Base-by-base conservation (phyloP, 2,113 vertebrate genomes). In the Proterorhinus semilunaris region DNA sequence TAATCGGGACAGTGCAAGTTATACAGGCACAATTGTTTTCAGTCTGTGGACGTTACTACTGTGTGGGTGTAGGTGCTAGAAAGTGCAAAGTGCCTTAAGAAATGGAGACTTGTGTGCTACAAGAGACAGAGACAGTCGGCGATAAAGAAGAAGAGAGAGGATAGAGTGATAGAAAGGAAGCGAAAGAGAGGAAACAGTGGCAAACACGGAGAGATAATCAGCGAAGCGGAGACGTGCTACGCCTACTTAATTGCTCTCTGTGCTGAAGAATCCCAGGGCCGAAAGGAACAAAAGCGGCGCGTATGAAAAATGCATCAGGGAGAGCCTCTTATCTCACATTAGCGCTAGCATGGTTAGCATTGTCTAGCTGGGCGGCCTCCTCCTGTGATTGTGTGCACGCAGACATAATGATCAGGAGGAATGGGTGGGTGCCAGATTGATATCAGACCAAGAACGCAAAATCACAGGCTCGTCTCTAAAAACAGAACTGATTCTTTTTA, bases 191-290 rank as follows among this genome's bases (percentile, higher is more conserved):
- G 65, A 58, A 66, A 61, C 48, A 66, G 64, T 47, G 46, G 68
- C 69, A 81, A 81, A 79, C 66, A 48, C 65, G 55, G 75, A 51
- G 42, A 13, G 6, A 68, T 82, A 84, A 89, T 89, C 81, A 89
- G 71, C 65, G 27, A 89, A 84, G 75, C 73, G 53, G 75, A 86
- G 82, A 86, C 71, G 86, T 78, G 70, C 61, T 78, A 86, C 76
- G 66, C 90, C 86, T 71, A 65, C 83, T 78, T 86, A 86, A 83
- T 88, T 81, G 70, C 62, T 76, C 76, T 86, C 74, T 80, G 71
- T 85, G 58, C 68, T 83, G 72, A 76, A 82, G 80, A 84, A 81
- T 83, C 76, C 70, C 73, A 63, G 83, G 71, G 74, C 65, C 64
- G 65, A 58, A 58, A 47, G 52, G 85, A 61, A 89, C 76, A 83